A percentile compares a stretch with the other conserved stretches of the same genome.
Conservation (phyloP, 2,113 vertebrate species). For the Prionailurus viverrinus region DNA sequence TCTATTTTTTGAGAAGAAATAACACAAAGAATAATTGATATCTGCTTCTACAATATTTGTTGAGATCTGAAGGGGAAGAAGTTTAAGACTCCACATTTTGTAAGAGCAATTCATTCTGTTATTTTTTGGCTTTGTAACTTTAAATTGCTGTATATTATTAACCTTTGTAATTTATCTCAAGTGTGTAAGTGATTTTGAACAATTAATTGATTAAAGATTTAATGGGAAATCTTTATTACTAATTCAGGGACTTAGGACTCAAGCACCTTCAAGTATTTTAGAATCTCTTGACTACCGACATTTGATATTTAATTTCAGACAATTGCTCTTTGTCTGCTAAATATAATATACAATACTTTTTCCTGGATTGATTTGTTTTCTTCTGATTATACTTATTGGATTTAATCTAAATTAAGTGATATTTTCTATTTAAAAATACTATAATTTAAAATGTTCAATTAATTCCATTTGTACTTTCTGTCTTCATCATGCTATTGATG, state of each 20-base stretch:
- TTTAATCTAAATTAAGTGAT: background rate
- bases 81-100: background rate
- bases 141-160: background rate
- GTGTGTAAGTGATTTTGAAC: background rate
- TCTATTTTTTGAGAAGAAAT: background rate
- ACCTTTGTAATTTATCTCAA: background rate
- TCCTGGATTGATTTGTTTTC: background rate
- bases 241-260: background rate
- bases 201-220: background rate
- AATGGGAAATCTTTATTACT: background rate
- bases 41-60: background rate
- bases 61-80: background rate
- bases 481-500: background rate
- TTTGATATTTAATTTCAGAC: slow-evolving; percentile 17
- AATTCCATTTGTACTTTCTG: background rate
- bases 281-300: background rate
- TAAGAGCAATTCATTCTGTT: background rate
- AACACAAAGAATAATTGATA: background rate
- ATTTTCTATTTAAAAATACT: background rate
- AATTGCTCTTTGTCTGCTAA: background rate
- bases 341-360: background rate
- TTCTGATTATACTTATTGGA: background rate
- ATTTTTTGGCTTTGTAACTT: background rate
- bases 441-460: background rate
- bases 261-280: background rate